Evolutionary conservation across 2,888 invertebrate genomes (phyloP), one percentile per base, ranked within the genome.

Genomic region (Cacoxenus indagator): DNA sequence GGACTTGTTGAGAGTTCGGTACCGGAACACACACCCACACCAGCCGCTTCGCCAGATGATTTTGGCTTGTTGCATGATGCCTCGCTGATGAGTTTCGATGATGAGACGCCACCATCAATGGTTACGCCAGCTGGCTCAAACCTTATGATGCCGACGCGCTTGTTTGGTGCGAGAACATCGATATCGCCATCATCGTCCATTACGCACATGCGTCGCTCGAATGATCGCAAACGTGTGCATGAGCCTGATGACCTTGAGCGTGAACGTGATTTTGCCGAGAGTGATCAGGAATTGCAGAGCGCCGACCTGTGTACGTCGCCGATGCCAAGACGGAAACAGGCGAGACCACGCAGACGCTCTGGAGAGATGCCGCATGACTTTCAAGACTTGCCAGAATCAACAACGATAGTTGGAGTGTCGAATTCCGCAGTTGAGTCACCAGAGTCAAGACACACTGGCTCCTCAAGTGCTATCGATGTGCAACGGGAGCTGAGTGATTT

Each of bases 251-350:
- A 66, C 24, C 73, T 83, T 81, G 79, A 87, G 71, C 70, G 87
- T 74, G 88, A 89, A 66, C 87, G 87, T 71, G 74, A 72, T 88
- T 48, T 90, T 89, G 75, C 90, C 82, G 83, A 83, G 77, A 61
- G 81, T 43, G 82, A 84, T 43, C 84, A 85, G 69, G 83, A 84
- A 43, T 66, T 82, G 29, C 77, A 78, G 11, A 77, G 80, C 54
- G 75, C 90, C 67, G 87, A 89, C 78, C 86, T 91, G 82, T 93
- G 94, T 77, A 91, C 92, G 67, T 95, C 94, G 69, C 95, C 95
- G n/a, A 91, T 94, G 89, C 94, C 95, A 0, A 90, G 96, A 71
- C 90, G 96, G 73, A 96, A 96, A 83, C 96, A 96, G 88, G 96
- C 96, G 6, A 90, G 96, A 62, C 96, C 96, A 2, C 90, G 96